Evolutionary conservation across 2,797 vertebrate genomes (phyloP).

Genomic region (Neomorphus geoffroyi): DNA sequence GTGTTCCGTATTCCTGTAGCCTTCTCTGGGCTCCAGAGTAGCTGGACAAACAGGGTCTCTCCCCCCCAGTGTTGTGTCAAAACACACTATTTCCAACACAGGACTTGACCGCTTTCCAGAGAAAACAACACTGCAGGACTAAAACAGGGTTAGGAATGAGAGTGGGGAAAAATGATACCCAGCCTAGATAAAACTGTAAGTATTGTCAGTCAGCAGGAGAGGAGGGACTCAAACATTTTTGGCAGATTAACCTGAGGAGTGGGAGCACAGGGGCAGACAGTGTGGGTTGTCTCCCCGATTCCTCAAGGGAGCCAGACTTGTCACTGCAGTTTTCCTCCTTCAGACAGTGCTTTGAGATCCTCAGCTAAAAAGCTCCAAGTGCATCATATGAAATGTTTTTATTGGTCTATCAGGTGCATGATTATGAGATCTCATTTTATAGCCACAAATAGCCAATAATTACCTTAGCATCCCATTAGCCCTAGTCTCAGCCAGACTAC

Average conservation of each 20-base stretch:
- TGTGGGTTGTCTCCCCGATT: background rate
- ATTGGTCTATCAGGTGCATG: slow-evolving; percentile 52
- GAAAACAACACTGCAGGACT: slow-evolving; percentile 31
- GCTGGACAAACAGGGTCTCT: slow-evolving; percentile 31
- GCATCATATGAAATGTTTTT: slow-evolving; percentile 49
- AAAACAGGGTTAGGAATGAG: slow-evolving; percentile 25
- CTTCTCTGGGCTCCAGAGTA: slow-evolving; percentile 28
- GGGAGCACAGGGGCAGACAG: background rate
- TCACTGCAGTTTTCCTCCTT: slow-evolving; percentile 3
- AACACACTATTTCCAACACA: slow-evolving; percentile 7
- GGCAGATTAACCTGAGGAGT: background rate
- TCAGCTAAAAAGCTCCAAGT: slow-evolving; percentile 46
- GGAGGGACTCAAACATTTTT: slow-evolving; percentile 20
- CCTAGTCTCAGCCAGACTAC: background rate
- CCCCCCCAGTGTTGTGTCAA: slow-evolving; percentile 26
- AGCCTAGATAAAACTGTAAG: background rate
- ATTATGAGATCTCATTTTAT: slow-evolving; percentile 33
- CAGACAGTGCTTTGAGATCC: slow-evolving; percentile 14
- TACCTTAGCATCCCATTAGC: slow-evolving; percentile 47
- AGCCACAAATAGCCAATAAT: slow-evolving; percentile 49
- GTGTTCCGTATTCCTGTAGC: background rate
- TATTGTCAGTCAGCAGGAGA: slow-evolving; percentile 40
- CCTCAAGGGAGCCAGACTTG: background rate
- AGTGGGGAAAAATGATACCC: slow-evolving; percentile 24
- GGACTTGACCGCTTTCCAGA: slow-evolving; percentile 49